phyloP scores from a whole-genome alignment of 2,797 vertebrate genomes.

The Eremophila alpestris region DNA sequence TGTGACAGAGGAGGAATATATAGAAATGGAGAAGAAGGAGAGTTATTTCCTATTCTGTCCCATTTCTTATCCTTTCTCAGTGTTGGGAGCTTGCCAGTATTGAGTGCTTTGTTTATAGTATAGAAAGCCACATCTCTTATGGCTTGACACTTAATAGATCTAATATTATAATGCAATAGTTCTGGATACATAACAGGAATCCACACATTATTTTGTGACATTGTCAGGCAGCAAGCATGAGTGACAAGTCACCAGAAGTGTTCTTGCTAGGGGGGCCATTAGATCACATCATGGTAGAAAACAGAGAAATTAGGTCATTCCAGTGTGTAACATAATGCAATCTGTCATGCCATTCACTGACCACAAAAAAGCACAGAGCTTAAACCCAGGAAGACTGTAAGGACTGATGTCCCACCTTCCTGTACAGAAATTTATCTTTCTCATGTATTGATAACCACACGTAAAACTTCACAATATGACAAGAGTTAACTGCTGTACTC shows the following conservation, averaged over 20 bases:
- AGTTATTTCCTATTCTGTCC: neutral
- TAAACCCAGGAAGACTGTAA: neutral
- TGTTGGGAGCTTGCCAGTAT: neutral
- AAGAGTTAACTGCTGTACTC: neutral
- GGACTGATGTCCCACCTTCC: neutral
- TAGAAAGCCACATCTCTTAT: neutral
- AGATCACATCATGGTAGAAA: conserved; percentile 24
- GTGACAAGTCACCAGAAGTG: neutral
- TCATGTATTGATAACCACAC: neutral
- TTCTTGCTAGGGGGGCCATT: neutral
- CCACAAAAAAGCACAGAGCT: neutral
- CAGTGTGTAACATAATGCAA: neutral
- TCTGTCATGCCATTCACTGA: neutral
- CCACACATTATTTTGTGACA: neutral
- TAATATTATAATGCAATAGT: neutral
- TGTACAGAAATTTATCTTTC: neutral
- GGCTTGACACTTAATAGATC: neutral
- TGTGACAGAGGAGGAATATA: neutral
- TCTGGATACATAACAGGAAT: neutral
- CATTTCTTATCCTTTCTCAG: neutral
- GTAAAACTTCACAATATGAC: neutral
- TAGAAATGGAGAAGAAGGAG: neutral
- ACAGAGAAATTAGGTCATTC: neutral
- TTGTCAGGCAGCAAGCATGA: conserved; percentile 6
- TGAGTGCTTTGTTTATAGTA: neutral